Conservation (phyloP, 2,888 invertebrate species). For the Amphiduros pacificus region DNA sequence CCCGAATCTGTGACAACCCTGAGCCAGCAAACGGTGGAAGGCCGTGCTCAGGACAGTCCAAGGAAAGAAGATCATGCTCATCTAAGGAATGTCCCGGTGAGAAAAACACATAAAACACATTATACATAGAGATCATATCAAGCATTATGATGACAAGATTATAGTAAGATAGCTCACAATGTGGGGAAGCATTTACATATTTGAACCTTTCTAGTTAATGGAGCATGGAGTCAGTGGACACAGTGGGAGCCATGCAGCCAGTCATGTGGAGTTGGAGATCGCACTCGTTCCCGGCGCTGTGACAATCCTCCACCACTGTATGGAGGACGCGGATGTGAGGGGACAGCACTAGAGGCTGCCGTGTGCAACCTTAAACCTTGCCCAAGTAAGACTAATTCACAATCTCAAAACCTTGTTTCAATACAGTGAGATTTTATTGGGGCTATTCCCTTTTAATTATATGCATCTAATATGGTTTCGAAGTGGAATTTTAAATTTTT, state of each 20-base stretch:
- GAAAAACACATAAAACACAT: neutral
- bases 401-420: too few relatives aligned
- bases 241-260: conserved; percentile 53
- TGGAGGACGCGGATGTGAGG: conserved; percentile 51
- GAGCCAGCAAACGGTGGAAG: conserved; percentile 60
- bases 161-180: too few relatives aligned
- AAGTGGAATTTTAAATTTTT: too few relatives aligned
- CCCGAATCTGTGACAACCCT: conserved; percentile 63
- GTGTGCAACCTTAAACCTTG: conserved; percentile 46
- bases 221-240: conserved; percentile 54
- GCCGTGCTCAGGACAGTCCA: conserved; percentile 54
- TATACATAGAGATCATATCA: too few relatives aligned
- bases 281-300: conserved; percentile 47
- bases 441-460: too few relatives aligned
- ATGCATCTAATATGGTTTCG: too few relatives aligned
- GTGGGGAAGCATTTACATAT: neutral
- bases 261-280: conserved; percentile 51
- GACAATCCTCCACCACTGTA: conserved; percentile 49
- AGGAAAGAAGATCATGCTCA: conserved; percentile 46
- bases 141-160: too few relatives aligned
- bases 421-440: too few relatives aligned
- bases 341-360: conserved; percentile 37
- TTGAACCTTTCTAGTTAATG: conserved; percentile 43
- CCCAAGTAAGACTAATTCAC: conserved; percentile 50
- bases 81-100: conserved; percentile 48